Percentiles rank a stretch among this genome's conserved stretches.
Conservation (phyloP, 2,113 vertebrate genomes). For the Ornithorhynchus anatinus region DNA sequence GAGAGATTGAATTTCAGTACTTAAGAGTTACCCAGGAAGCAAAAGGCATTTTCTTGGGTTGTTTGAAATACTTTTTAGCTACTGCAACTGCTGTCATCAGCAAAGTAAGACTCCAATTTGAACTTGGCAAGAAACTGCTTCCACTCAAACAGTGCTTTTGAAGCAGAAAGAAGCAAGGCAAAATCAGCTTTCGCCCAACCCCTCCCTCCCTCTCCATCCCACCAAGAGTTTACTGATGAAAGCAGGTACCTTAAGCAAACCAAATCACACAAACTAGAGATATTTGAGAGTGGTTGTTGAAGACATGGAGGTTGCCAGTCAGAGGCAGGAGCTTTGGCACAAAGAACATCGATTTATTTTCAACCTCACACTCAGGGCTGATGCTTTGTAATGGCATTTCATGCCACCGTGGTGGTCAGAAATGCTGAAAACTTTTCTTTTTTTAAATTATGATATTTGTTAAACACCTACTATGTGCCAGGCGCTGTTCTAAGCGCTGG, state of each 20-base stretch:
- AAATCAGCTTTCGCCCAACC: no score
- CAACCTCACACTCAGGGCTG: neutral
- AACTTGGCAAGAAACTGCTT: no score
- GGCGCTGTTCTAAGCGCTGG: neutral
- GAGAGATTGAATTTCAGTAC: no score
- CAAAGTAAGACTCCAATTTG: no score
- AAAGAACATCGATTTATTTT: neutral
- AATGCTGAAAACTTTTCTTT: no score
- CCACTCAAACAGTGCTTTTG: no score
- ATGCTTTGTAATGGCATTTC: neutral
- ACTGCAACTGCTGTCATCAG: no score
- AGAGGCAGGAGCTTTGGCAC: neutral
- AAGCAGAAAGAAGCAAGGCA: no score
- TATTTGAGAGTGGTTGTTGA: neutral
- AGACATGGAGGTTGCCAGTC: neutral
- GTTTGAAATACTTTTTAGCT: no score
- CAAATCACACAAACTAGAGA: neutral
- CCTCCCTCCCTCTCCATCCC: neutral
- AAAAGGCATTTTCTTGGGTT: no score
- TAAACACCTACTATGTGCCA: neutral
- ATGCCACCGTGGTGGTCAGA: neutral
- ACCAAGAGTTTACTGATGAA: neutral
- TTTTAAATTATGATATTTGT: neutral
- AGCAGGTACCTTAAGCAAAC: constrained; percentile 12
- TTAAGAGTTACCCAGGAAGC: no score